A percentile compares a stretch with the other conserved stretches of the same genome.
Evolutionary conservation across 2,113 vertebrate species (phyloP).

Genomic region (Andinoacara biseriatus): DNA sequence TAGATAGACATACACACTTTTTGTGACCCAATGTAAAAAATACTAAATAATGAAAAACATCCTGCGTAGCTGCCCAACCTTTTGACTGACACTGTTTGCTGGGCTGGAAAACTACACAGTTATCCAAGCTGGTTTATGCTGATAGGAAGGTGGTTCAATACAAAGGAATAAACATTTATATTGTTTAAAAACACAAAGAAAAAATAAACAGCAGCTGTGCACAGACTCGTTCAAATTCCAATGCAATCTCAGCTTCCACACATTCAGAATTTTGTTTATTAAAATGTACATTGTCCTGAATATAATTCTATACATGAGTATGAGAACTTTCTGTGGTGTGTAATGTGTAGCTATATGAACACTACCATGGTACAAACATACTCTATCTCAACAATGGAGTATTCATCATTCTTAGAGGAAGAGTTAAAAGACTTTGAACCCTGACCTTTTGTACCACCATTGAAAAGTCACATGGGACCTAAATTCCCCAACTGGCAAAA

Average conservation of each 20-base stretch:
- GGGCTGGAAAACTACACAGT: background rate
- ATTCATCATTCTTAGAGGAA: too few species aligned
- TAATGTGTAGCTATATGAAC: background rate
- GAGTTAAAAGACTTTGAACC: too few species aligned
- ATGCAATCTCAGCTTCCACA: background rate
- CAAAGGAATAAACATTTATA: background rate
- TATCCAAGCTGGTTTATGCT: background rate
- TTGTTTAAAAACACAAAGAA: background rate
- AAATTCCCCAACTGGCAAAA: too few species aligned
- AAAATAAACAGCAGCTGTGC: background rate
- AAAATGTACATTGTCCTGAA: fast-evolving
- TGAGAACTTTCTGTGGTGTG: fast-evolving
- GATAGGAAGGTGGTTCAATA: background rate
- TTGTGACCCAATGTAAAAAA: too few species aligned
- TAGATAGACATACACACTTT: too few species aligned
- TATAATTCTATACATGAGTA: background rate
- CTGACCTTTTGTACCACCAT: too few species aligned
- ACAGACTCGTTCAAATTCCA: background rate
- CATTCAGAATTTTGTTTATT: background rate
- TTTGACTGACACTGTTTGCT: background rate
- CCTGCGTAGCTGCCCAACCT: too few species aligned
- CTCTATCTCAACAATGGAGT: too few species aligned
- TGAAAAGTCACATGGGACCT: too few species aligned
- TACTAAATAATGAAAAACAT: too few species aligned
- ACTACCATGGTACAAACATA: background rate